Conservation (phyloP, 2,113 vertebrate species). For the Suncus etruscus region DNA sequence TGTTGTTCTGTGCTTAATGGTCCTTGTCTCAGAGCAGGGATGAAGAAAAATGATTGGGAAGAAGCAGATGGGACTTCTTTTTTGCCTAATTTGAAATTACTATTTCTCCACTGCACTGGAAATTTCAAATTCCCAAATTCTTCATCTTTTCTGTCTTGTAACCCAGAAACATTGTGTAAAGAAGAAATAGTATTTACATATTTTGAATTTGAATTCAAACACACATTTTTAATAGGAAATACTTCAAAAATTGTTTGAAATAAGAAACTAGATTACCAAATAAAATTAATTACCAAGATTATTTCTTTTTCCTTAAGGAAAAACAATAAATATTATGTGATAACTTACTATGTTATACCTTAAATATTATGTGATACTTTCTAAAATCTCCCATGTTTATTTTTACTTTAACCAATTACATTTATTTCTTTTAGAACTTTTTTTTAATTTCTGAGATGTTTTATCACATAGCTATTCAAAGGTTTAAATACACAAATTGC, state of each 20-base stretch:
- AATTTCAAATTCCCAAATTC: neutral
- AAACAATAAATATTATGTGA: too few relatives aligned
- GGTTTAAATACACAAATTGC: too few relatives aligned
- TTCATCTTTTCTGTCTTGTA: neutral
- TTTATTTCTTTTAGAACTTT: too few relatives aligned
- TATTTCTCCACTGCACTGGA: neutral
- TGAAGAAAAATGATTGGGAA: constrained; percentile 66
- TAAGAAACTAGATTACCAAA: neutral
- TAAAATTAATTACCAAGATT: too few relatives aligned
- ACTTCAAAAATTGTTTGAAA: constrained; percentile 21
- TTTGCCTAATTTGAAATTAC: constrained; percentile 57
- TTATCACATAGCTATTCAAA: too few relatives aligned
- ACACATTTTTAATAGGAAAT: constrained; percentile 3
- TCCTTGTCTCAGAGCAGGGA: constrained; percentile 58
- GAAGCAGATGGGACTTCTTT: constrained; percentile 60
- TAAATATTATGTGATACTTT: too few relatives aligned
- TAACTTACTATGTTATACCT: too few relatives aligned
- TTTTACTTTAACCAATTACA: too few relatives aligned
- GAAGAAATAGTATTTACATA: neutral
- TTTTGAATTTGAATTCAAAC: neutral
- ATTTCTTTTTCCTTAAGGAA: too few relatives aligned
- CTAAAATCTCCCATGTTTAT: too few relatives aligned
- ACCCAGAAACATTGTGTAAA: neutral
- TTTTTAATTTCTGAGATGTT: too few relatives aligned
- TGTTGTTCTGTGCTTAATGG: constrained; percentile 69